Evolutionary conservation across 1,140 invertebrate genomes (phyloP), one percentile per base, ranked within the genome.

Genomic region (Cecropterus lyciades): DNA sequence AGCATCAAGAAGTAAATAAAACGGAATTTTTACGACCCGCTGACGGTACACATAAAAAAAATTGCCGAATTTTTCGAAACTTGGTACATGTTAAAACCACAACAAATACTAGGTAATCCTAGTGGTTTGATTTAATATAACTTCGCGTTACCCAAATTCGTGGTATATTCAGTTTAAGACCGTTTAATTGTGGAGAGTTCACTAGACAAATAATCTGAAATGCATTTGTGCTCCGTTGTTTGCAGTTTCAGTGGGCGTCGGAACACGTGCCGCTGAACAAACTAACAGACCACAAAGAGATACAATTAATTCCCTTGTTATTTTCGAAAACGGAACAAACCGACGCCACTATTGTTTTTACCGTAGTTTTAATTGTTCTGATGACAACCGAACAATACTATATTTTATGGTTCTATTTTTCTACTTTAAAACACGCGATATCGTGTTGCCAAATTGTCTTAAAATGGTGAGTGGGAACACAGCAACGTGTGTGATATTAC

Each of bases 281-380:
- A 69, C 67, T 69, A 69, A 69, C 67, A 69, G 49, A 30, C 33
- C 52, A 69, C 67, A 69, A 69, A 69, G 52, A 56, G 37, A 27
- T 51, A 46, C 59, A 51, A 63, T 63, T 63, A 63, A 63, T 63
- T 51, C 46, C 8, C 13, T 20, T 63, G 59, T 63, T 63, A 63
- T 63, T 63, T 49, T 16, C 33, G 59, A 63, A 51, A 63, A 62
- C 59, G 46, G 20, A 49, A 42, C 59, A 63, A 49, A 42, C 48
- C 33, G 33, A 63, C 37, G 16, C 10, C 37, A 27, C 5, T 16
- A 11, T 3, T 55, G 40, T 24, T 0, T 33, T 9, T 1, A 11
- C 16, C 20, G 20, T 45, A 27, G 17, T 49, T 49, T 49, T 49
- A 48, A 24, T 6, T 27, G 17, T 11, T 49, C 17, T 27, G 14